Conservation (phyloP, 92 coral and sea anemone species). For the Plumapathes pennacea region DNA sequence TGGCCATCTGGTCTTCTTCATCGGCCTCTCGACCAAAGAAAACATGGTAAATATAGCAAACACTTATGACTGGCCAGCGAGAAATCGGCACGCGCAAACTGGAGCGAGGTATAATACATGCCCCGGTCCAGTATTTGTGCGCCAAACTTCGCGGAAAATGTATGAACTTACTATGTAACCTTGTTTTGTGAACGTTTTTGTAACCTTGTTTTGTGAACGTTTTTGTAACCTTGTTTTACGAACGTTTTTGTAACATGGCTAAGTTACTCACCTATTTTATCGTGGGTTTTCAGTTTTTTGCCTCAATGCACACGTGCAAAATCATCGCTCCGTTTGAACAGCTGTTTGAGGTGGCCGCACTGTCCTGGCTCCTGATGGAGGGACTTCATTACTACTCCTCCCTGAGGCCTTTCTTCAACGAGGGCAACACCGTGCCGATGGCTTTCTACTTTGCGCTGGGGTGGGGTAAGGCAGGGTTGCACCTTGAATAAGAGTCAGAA, state of each 20-base stretch:
- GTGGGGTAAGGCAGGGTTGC: conserved; percentile 58
- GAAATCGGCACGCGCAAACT: too few relatives aligned
- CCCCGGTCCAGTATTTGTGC: too few relatives aligned
- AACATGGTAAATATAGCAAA: conserved; percentile 67
- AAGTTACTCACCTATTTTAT: background rate
- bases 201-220: background rate
- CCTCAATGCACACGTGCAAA: conserved; percentile 61
- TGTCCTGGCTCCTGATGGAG: conserved; percentile 77
- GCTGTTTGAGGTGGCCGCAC: conserved; percentile 80
- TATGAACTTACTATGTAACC: too few relatives aligned
- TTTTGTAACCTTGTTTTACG: background rate
- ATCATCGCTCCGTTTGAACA: conserved; percentile 75
- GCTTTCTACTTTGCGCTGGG: conserved; percentile 71
- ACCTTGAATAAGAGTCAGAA: too few relatives aligned
- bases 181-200: background rate
- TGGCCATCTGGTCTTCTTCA: conserved; percentile 77
- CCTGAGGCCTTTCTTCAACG: conserved; percentile 63
- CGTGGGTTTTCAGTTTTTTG: conserved; percentile 51
- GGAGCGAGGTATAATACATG: too few relatives aligned
- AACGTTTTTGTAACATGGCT: background rate
- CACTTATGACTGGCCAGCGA: too few relatives aligned
- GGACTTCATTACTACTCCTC: conserved; percentile 61
- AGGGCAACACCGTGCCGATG: conserved; percentile 60
- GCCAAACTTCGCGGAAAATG: too few relatives aligned
- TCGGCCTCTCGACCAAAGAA: conserved; percentile 59